Evolutionary conservation across 2,888 invertebrate species (phyloP), one percentile per base, ranked within the genome.

Genomic region (Oscheius sp.): DNA sequence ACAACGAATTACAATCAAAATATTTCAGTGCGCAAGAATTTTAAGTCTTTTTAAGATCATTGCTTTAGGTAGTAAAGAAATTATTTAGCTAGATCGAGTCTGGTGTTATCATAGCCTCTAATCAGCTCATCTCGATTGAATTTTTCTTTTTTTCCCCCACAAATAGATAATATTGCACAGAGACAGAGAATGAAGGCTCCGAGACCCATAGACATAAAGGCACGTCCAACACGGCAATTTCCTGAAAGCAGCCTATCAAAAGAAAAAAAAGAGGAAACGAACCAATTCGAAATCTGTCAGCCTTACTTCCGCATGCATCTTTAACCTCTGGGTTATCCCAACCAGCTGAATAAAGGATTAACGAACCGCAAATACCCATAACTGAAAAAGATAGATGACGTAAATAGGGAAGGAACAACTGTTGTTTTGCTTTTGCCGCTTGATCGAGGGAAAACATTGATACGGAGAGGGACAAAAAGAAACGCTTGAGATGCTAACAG

Each of bases 311-410:
- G 80, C 91, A 91, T 72, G 90, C 90, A 82, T 90, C 90, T 77
- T 88, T 87, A 47, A 91, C 90, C 87, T 91, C 90, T 71, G 89
- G 87, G 85, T 90, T 90, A 82, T 90, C 90, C 90, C 90, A 91
- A 74, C 91, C 91, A 66, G 90, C 86, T 24, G 91, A 90, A 85
- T 90, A 91, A 76, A 90, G 87, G 56, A 89, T 89, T 66, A 89
- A 88, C 17, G 67, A 57, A 26, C 90, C 90, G 38, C 88, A 87
- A 75, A 91, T 89, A 81, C 90, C 32, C 68, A 50, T 28, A 28
- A 38, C 36, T 41, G 3, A 45, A 62, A 62, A 24, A n/a, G 38
- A 20, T 17, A 30, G 6, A 22, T 20, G 47, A 47, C 22, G 17
- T 47, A 47, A 8, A n/a, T 47, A 9, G 17, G 8, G 6, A 47